Percentiles rank a stretch among this genome's conserved stretches.
Evolutionary conservation across 2,113 vertebrate species (phyloP).

Genomic region (Piprites chloris): DNA sequence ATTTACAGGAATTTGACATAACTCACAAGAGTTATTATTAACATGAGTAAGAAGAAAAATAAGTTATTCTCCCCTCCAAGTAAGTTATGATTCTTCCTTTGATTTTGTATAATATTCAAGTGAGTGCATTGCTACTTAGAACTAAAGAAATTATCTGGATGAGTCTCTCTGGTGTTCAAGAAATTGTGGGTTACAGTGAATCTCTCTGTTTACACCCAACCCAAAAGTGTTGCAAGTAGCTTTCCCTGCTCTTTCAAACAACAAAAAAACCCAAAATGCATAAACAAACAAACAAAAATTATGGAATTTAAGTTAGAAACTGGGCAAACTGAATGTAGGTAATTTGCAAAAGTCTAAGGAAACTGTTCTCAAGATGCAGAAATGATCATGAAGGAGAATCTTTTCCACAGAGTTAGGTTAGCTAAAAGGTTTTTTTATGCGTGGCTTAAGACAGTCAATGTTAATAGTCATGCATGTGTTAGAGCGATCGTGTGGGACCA

Average conservation of each 20-base stretch:
- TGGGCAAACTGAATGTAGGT: fast-evolving
- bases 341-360: not conserved
- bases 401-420: not conserved
- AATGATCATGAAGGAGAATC: fast-evolving
- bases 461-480: not conserved
- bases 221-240: not conserved
- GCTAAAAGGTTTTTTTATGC: not conserved
- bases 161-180: not conserved
- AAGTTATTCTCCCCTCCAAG: not conserved
- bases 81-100: not conserved
- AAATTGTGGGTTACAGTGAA: not conserved
- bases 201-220: not conserved
- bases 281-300: no score
- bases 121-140: not conserved
- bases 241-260: no score
- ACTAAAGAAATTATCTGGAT: not conserved
- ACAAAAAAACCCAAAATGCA: no score
- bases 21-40: not conserved
- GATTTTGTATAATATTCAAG: not conserved
- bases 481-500: not conserved
- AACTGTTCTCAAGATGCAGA: not conserved
- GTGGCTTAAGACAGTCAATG: not conserved
- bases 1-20: not conserved
- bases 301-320: not conserved
- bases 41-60: not conserved